These are phyloP conservation scores for Pterocles gutturalis DNA, from an alignment of 2,113 vertebrate species.

Conservation along the genomic window DNA sequence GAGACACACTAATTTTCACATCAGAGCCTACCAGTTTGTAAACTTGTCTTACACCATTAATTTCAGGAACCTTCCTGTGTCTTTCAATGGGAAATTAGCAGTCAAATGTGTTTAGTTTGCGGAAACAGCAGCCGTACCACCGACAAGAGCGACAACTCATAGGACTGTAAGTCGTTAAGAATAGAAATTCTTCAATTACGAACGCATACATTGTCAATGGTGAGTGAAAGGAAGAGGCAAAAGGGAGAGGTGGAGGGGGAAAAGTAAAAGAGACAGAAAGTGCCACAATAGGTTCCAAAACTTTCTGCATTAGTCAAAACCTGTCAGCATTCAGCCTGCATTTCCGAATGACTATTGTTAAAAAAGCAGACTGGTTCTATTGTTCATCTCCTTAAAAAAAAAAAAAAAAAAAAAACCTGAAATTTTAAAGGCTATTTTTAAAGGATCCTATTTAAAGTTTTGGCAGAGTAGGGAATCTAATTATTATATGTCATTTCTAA, in stretches of 20 bases:
- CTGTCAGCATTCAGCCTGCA: not conserved
- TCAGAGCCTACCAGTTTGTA: slow-evolving; percentile 71
- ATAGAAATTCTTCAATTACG: slow-evolving; percentile 31
- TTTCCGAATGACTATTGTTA: slow-evolving; percentile 4
- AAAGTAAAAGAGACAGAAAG: slow-evolving; percentile 12
- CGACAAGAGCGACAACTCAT: not conserved
- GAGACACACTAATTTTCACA: slow-evolving; percentile 65
- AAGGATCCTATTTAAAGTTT: slow-evolving; percentile 55
- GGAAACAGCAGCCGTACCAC: not conserved
- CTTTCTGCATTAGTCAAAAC: not conserved
- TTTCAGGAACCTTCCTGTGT: slow-evolving; percentile 51
- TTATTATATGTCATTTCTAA: slow-evolving; percentile 54
- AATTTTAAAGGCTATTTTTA: slow-evolving; percentile 54
- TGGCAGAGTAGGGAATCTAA: slow-evolving; percentile 38
- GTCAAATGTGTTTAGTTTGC: slow-evolving; percentile 56
- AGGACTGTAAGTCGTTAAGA: slow-evolving; percentile 34
- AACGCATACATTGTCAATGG: slow-evolving; percentile 3
- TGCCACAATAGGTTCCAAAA: slow-evolving; percentile 16
- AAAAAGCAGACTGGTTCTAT: not conserved
- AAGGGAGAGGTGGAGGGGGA: not conserved
- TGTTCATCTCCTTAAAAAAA: not conserved
- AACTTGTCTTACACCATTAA: slow-evolving; percentile 69
- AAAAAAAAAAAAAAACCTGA: not conserved
- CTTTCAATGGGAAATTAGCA: slow-evolving; percentile 67
- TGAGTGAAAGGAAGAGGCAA: slow-evolving; percentile 22